Base-by-base conservation (phyloP, 2,113 vertebrate genomes). In the Pionites leucogaster region DNA sequence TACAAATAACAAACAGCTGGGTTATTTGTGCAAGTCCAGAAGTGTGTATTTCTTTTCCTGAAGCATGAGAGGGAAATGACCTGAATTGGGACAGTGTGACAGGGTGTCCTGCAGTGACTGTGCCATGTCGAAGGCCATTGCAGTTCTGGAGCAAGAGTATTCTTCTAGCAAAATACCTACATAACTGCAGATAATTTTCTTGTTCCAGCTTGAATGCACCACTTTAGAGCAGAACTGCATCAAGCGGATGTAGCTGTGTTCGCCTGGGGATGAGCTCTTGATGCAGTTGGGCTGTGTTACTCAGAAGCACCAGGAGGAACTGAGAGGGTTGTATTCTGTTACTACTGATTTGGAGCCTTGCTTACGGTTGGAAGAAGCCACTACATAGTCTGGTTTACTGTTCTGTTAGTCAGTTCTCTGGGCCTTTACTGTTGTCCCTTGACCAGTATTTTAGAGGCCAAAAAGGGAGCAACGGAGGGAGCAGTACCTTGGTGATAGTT, bases 311-410 rank as follows among this genome's bases (percentile, higher is more conserved):
- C 0, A 8, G 35, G 39, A 71, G 53, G 14, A 63, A 13, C 5
- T 3, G 35, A 22, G 80, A 1, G 35, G 59, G 69, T 24, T 11
- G 28, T 57, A 1, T 18, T 55, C 44, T 86, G 17, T 4, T 16
- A 1, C 5, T 1, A 0, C 31, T 20, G 10, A 2, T 28, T 0
- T 25, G 12, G 42, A 64, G 57, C 57, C 13, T 35, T 5, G 0
- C 29, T 11, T 3, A 2, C 28, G 8, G 31, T 39, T 35, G 15
- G 57, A 9, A 28, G 41, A 41, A 77, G 19, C 44, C 20, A 2
- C 6, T 28, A 8, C 4, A 0, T 24, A 8, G 3, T 28, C 57
- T 25, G 57, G 0, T 25, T 60, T n/a, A 4, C 28, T 44, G 0
- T 10, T 71, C 33, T 46, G 13, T 5, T 9, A 2, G 28, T 70